A percentile compares a stretch with the other conserved stretches of the same genome.
phyloP scores from a whole-genome alignment of 1,140 invertebrate genomes.

The Zaprionus ornatus region DNA sequence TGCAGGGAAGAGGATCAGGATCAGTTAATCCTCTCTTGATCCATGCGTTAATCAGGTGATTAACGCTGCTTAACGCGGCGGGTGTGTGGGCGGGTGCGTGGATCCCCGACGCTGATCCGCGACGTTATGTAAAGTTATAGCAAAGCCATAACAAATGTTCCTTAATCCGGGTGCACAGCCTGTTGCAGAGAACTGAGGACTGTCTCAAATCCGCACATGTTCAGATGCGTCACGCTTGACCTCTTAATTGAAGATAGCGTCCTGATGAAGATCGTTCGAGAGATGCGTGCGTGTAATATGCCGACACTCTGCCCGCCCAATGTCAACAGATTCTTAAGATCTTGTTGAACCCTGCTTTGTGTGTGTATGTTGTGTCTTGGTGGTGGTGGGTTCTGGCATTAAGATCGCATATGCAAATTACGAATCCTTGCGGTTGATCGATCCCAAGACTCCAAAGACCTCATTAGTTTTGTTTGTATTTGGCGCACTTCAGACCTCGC shows the following conservation, averaged over 20 bases:
- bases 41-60: constrained; percentile 66
- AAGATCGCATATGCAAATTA: constrained; percentile 65
- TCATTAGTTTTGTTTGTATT: constrained; percentile 73
- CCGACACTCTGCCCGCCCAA: constrained; percentile 27
- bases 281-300: constrained; percentile 17
- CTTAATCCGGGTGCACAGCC: constrained; percentile 27
- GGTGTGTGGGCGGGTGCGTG: constrained; percentile 56
- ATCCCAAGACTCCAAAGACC: constrained; percentile 33
- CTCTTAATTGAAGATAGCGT: constrained; percentile 63
- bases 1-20: constrained; percentile 50
- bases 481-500: constrained; percentile 51
- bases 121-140: constrained; percentile 73
- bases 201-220: constrained; percentile 39
- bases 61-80: constrained; percentile 58
- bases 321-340: constrained; percentile 45
- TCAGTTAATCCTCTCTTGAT: constrained; percentile 54
- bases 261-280: constrained; percentile 53
- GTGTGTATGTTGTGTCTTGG: background rate
- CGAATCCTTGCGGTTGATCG: constrained; percentile 63
- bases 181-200: too few species aligned
- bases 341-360: constrained; percentile 20
- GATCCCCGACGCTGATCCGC: constrained; percentile 26
- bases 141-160: constrained; percentile 57
- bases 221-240: constrained; percentile 59
- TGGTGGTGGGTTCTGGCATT: constrained; percentile 24